phyloP scores from a whole-genome alignment of 2,113 vertebrate species.

The Nansenia antarctica region DNA sequence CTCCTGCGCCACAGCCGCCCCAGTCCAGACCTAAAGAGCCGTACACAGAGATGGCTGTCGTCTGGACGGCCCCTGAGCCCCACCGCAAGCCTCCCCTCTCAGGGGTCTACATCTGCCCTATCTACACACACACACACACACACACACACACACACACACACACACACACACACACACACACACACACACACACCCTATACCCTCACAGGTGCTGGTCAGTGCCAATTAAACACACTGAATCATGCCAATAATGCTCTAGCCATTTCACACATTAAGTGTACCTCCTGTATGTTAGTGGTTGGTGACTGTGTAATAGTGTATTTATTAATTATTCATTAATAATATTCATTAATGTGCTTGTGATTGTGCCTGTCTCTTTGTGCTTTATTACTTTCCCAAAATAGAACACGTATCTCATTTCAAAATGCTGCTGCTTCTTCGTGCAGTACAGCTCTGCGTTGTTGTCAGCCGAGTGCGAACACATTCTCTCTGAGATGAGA shows the following conservation, averaged over 20 bases:
- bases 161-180: too few relatives aligned
- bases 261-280: neutral
- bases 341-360: slow-evolving; percentile 15
- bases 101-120: slow-evolving; percentile 84
- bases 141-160: too few relatives aligned
- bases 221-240: neutral
- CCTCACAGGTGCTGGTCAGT: slow-evolving; percentile 84
- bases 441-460: neutral
- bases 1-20: too few relatives aligned
- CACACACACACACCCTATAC: too few relatives aligned
- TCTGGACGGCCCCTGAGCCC: slow-evolving; percentile 83
- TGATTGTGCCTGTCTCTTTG: slow-evolving; percentile 35
- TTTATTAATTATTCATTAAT: neutral
- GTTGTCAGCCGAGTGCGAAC: neutral
- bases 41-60: slow-evolving; percentile 85
- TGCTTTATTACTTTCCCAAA: slow-evolving; percentile 62
- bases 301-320: neutral
- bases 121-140: too few relatives aligned
- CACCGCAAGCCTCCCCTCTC: slow-evolving; percentile 68
- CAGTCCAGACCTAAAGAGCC: too few relatives aligned
- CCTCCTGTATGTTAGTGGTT: neutral
- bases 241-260: neutral
- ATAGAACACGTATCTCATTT: slow-evolving; percentile 68
- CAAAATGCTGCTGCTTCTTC: slow-evolving; percentile 35
- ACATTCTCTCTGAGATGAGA: neutral